Conservation (phyloP, 2,797 vertebrate genomes). For the Taeniopygia guttata region DNA sequence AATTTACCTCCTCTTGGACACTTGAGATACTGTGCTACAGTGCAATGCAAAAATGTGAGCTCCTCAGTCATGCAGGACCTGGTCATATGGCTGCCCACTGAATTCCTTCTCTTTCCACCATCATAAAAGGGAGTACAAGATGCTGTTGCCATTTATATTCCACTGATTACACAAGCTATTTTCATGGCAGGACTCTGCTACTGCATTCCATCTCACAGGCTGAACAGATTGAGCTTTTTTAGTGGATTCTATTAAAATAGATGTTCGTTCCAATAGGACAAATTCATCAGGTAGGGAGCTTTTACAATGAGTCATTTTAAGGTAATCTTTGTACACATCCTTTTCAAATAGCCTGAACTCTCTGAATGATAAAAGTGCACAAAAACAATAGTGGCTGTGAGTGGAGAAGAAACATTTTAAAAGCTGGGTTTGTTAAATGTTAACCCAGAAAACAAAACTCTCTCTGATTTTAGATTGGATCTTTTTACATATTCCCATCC, state of each 20-base stretch:
- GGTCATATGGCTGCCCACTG: conserved; percentile 65
- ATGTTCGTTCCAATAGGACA: conserved; percentile 10
- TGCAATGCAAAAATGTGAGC: conserved; percentile 58
- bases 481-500: conserved; percentile 1
- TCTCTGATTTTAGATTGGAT: conserved; percentile 45
- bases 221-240: conserved; percentile 70
- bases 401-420: conserved; percentile 3
- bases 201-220: conserved; percentile 57
- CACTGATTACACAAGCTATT: conserved; percentile 77
- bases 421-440: conserved; percentile 29
- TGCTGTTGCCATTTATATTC: conserved; percentile 72
- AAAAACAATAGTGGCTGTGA: conserved; percentile 27
- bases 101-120: conserved; percentile 64
- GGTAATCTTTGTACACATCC: conserved; percentile 45
- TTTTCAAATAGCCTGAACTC: conserved; percentile 33
- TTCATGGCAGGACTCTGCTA: conserved; percentile 70
- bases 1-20: conserved; percentile 36
- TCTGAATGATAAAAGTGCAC: conserved; percentile 11
- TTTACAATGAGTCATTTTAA: conserved; percentile 44
- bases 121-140: conserved; percentile 63
- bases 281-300: conserved; percentile 43
- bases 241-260: conserved; percentile 66
- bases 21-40: conserved; percentile 31
- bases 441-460: conserved; percentile 36
- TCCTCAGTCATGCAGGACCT: conserved; percentile 65